A percentile compares a stretch with the other conserved stretches of the same genome.
These are phyloP conservation scores for Diglossa brunneiventris DNA, from an alignment of 2,113 vertebrate genomes.

Conservation along the genomic window DNA sequence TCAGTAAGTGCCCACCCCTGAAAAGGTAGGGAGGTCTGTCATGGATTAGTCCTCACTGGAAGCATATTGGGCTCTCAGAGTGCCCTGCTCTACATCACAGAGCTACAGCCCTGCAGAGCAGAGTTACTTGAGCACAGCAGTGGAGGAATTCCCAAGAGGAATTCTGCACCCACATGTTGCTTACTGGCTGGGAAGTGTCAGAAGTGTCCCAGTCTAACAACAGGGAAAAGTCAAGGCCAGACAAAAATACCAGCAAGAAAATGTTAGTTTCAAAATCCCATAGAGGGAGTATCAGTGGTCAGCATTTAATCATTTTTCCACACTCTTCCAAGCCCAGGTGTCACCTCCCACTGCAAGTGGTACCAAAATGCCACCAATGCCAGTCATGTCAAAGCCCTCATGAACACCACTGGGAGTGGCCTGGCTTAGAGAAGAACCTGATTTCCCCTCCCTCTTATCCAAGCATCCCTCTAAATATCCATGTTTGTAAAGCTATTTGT, in stretches of 20 bases:
- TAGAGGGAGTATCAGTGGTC: background rate
- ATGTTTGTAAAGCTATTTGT: background rate
- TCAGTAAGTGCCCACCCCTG: background rate
- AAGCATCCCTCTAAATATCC: background rate
- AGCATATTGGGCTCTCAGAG: rapidly evolving
- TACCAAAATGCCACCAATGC: background rate
- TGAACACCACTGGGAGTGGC: background rate
- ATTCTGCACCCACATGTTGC: background rate
- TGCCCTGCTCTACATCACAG: background rate
- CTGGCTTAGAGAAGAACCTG: background rate
- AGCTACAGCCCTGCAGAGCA: background rate
- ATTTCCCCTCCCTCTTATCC: background rate
- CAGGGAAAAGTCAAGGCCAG: background rate
- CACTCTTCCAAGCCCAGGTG: background rate
- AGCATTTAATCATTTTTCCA: background rate
- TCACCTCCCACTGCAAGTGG: background rate
- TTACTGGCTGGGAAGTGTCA: background rate
- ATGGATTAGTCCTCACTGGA: background rate
- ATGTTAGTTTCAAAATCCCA: background rate
- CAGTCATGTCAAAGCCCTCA: background rate
- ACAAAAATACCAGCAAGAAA: background rate
- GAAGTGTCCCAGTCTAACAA: background rate
- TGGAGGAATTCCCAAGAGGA: background rate
- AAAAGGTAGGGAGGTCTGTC: background rate
- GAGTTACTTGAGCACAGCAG: background rate